phyloP scores from a whole-genome alignment of 2,888 invertebrate species.

The Ectobius pallidus region DNA sequence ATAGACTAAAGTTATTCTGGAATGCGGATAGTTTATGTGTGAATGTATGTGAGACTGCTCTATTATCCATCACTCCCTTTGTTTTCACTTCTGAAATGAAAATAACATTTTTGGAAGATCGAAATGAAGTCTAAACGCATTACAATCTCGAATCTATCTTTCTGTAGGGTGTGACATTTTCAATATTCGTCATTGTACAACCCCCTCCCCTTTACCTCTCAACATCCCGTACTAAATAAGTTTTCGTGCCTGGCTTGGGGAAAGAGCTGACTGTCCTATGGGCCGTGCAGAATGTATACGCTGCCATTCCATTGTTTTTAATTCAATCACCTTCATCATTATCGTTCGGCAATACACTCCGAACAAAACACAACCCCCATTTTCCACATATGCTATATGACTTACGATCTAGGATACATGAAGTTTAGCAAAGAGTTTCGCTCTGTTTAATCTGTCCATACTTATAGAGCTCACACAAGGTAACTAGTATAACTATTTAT shows the following conservation, averaged over 20 bases:
- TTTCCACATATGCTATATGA: neutral
- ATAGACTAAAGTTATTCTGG: no score
- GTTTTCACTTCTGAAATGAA: neutral
- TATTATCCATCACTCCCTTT: neutral
- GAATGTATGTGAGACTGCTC: no score
- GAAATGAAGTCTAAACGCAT: slow-evolving; percentile 23
- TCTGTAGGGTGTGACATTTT: slow-evolving; percentile 12
- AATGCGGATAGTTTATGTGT: no score
- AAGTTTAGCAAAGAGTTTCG: no score
- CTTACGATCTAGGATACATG: no score
- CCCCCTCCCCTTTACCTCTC: neutral
- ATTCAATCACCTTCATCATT: slow-evolving; percentile 2
- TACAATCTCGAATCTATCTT: slow-evolving; percentile 6
- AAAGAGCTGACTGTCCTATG: neutral
- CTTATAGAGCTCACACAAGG: no score
- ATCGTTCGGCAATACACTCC: neutral
- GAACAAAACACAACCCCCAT: neutral
- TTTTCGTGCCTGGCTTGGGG: neutral
- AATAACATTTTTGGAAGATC: slow-evolving; percentile 6
- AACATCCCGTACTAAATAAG: neutral
- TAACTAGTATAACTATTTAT: no score
- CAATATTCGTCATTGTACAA: neutral
- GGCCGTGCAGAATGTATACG: neutral
- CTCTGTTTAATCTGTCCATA: no score
- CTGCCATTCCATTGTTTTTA: slow-evolving; percentile 23